A percentile compares a stretch with the other conserved stretches of the same genome.
These are phyloP conservation scores for Ardeotis arabs DNA, from an alignment of 2,113 vertebrate genomes.

Conservation along the genomic window DNA sequence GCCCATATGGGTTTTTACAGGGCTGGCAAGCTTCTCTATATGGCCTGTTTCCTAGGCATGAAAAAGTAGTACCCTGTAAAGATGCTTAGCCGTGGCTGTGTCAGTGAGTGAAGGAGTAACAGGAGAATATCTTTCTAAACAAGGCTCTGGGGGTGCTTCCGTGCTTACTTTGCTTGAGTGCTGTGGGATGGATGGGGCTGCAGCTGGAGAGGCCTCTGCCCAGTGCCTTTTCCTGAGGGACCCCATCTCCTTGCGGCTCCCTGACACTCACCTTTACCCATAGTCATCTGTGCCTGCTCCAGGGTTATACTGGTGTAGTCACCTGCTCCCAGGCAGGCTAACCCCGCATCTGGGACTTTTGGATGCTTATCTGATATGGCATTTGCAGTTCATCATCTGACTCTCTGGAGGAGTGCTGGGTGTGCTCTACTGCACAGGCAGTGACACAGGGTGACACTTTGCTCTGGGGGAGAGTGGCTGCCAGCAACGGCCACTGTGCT, in stretches of 20 bases:
- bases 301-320: not conserved
- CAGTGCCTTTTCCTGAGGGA: not conserved
- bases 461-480: not conserved
- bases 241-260: not conserved
- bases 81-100: not conserved
- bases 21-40: not conserved
- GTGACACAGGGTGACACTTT: not conserved
- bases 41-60: not conserved
- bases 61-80: not conserved
- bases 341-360: not conserved
- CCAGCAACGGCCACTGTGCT: not conserved
- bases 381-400: not conserved
- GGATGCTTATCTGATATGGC: not conserved
- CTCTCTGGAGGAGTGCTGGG: not conserved
- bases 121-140: not conserved
- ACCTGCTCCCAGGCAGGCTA: not conserved
- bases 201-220: accelerated
- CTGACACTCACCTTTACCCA: not conserved
- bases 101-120: not conserved
- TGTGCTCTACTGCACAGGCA: not conserved
- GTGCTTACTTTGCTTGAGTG: accelerated
- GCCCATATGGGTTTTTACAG: not conserved
- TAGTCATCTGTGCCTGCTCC: not conserved
- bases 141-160: not conserved
- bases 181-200: not conserved